Evolutionary conservation across 2,888 invertebrate genomes (phyloP).

Genomic region (Frankliniella fusca): DNA sequence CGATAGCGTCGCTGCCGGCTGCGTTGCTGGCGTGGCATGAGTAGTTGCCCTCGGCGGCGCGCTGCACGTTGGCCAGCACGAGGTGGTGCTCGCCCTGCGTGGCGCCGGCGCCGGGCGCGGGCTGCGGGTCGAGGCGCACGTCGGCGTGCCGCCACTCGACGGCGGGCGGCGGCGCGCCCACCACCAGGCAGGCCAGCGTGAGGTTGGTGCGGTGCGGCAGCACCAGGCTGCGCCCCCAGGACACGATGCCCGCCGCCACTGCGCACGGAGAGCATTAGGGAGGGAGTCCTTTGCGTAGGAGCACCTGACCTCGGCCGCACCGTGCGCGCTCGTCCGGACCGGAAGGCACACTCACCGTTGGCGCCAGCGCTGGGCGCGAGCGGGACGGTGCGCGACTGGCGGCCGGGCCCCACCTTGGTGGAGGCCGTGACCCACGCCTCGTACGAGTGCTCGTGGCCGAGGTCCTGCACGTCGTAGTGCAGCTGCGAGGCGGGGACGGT

Average conservation of each 20-base stretch:
- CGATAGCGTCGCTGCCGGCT: slow-evolving; percentile 53
- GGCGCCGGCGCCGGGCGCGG: neutral
- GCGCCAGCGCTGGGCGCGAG: slow-evolving; percentile 41
- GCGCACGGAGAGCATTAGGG: neutral
- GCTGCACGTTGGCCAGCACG: slow-evolving; percentile 51
- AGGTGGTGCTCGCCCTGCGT: slow-evolving; percentile 50
- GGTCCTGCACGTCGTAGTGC: slow-evolving; percentile 45
- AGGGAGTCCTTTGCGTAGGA: neutral
- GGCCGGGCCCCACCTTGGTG: slow-evolving; percentile 72
- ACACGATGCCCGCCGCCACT: slow-evolving; percentile 43
- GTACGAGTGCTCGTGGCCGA: slow-evolving; percentile 56
- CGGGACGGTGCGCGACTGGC: slow-evolving; percentile 51
- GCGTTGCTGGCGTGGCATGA: slow-evolving; percentile 54
- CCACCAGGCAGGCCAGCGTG: slow-evolving; percentile 40
- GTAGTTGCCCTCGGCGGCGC: slow-evolving; percentile 55
- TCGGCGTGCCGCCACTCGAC: slow-evolving; percentile 53
- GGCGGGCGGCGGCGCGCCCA: slow-evolving; percentile 44
- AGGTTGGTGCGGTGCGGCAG: slow-evolving; percentile 42
- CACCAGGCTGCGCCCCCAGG: slow-evolving; percentile 42
- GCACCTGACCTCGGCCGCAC: too few species aligned
- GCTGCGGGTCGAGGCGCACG: slow-evolving; percentile 38
- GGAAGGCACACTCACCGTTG: slow-evolving; percentile 44
- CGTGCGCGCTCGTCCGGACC: neutral
- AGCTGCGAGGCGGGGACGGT: slow-evolving; percentile 50
- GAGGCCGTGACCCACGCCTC: slow-evolving; percentile 76